Evolutionary conservation across 2,797 vertebrate species (phyloP), one percentile per base, ranked within the genome.

Genomic region (Acipenser ruthenus): DNA sequence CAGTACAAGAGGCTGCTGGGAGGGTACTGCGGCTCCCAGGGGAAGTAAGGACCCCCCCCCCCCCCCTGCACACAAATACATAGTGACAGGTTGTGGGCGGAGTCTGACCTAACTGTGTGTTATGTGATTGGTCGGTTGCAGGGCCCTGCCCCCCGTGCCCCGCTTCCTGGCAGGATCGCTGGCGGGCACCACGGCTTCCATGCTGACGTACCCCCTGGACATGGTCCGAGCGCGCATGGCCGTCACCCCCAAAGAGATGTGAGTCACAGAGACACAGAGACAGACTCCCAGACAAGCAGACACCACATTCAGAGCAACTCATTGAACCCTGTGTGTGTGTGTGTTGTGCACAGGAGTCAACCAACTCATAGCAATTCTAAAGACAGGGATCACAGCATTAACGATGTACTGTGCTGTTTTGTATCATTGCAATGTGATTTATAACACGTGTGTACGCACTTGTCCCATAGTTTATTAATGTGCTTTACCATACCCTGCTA

Each of bases 181-280:
- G 78, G 97, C 97, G 0, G 97, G 97, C 62, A 93, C 83, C 12
- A 99, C 95, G 0, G 96, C 97, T 0, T 80, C 95, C 68, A 92
- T 91, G 72, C 55, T 99, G 72, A 99, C 97, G 10, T 99, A 99
- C 78, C 97, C 97, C 0, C 84, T 99, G 81, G 97, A 99, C 83
- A 90, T 99, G 90, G 96, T 99, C 65, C 92, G 96, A 11, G 96
- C 96, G 0, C 89, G 96, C 72, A 99, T 99, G 96, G 97, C 96
- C 0, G 95, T 99, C 67, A 99, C 96, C 0, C 95, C 94, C 7
- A 99, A 99, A 83, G 95, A 99, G 82, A 99, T 99, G 96, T 98
- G 88, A 93, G 92, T 37, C 23, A 37, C 23, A 37, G 23, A 37
- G 23, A 79, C 23, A 65, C 70, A 60, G 50, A 37, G 23, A 37